Evolutionary conservation across 2,888 invertebrate genomes (phyloP).

Genomic region (Parnassius apollo): DNA sequence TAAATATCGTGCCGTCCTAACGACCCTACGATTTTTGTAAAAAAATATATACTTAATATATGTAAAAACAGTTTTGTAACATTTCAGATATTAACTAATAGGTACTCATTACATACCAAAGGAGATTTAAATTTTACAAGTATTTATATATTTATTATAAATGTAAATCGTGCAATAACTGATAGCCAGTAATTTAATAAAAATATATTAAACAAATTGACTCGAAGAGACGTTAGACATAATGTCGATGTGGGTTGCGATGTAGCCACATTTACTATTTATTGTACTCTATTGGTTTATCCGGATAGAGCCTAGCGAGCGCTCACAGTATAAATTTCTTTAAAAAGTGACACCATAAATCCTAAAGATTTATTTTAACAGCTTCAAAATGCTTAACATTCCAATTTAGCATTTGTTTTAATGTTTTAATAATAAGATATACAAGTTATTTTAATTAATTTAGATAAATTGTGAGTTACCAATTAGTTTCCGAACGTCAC

Average conservation of each 20-base stretch:
- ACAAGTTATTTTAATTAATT: conserved; percentile 52
- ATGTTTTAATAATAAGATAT: conserved; percentile 61
- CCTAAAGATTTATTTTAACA: conserved; percentile 51
- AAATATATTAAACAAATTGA: conserved; percentile 74
- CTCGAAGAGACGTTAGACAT: conserved; percentile 67
- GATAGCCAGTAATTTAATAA: conserved; percentile 79
- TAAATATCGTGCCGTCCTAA: conserved; percentile 81
- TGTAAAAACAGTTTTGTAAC: conserved; percentile 79
- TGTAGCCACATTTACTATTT: conserved; percentile 60
- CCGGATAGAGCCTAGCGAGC: conserved; percentile 44
- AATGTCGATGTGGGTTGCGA: conserved; percentile 47
- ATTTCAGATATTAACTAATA: conserved; percentile 77
- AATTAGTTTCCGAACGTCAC: conserved; percentile 38
- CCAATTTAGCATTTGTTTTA: conserved; percentile 60
- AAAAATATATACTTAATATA: conserved; percentile 75
- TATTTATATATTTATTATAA: conserved; percentile 81
- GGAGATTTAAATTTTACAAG: conserved; percentile 77
- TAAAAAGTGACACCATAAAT: conserved; percentile 42
- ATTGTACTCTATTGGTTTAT: conserved; percentile 71
- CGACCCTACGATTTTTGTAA: conserved; percentile 81
- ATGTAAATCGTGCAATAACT: conserved; percentile 82
- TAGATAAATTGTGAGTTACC: conserved; percentile 71
- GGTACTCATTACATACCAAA: conserved; percentile 79
- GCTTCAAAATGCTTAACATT: conserved; percentile 69
- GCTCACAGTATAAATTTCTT: conserved; percentile 39